Base-by-base conservation (phyloP, 1,140 invertebrate genomes). In the Leptoteleia sp. region DNA sequence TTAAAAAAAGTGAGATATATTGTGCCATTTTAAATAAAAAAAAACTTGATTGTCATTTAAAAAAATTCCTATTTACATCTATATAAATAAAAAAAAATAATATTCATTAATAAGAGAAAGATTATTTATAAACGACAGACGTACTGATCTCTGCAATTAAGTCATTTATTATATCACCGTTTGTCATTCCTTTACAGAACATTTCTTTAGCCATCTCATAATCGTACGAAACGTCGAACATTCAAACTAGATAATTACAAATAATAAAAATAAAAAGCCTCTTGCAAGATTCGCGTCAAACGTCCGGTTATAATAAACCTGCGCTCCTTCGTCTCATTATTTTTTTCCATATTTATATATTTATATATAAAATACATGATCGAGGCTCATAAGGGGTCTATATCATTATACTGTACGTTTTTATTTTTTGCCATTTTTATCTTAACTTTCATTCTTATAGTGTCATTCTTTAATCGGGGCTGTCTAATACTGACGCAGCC, bases 291-390 rank as follows among this genome's bases (percentile, higher is more conserved):
- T 70, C 81, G 73, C 76, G 47, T 80, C 81, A 81, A 86, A 86
- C 70, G 76, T 80, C 72, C 47, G 82, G 81, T 82, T 81, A 19
- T 42, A 83, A 84, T 82, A 81, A 81, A 83, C 70, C 59, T 80
- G 82, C 61, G 43, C 29, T 72, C 29, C 16, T 72, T 54, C 54
- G 27, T 42, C 11, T 48, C 16, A 40, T 54, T 13, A 15, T 79
- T 84, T 81, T 81, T 82, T 82, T 81, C 67, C 77, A 80, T 83
- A 83, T 82, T 81, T 83, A 81, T 81, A 83, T 85, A 84, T 84
- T 84, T 87, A 85, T 87, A 86, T 88, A 87, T 88, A 88, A 88
- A 88, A 88, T 88, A 88, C 87, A 89, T 86, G 82, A 88, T 87
- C 84, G 86, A 87, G 85, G 84, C 87, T 87, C 83, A 52, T 78